Base-by-base conservation (phyloP, 2,797 vertebrate species). In the Sebastes steindachneri region DNA sequence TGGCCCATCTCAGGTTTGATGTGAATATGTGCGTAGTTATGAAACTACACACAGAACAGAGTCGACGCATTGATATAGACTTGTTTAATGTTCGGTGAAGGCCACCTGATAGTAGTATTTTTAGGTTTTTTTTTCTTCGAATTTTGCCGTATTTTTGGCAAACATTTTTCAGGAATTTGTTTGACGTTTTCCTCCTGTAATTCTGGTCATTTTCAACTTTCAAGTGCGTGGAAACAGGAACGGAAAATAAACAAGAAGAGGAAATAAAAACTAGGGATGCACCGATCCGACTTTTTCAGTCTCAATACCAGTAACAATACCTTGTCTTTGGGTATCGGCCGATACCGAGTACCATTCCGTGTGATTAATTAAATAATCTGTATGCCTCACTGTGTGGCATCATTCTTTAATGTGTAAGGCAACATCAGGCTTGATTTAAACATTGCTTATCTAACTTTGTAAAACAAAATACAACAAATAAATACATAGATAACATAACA, bases 1-100 rank as follows among this genome's bases (percentile, higher is more conserved):
- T 92, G 89, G 90, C 65, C 89, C 67, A 41, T 87, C 88, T 88
- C 84, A 90, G 86, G 89, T 94, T 94, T 94, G 93, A 95, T 93
- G 93, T 91, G 86, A 89, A 89, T 86, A 89, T 90, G 88, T 89
- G 90, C 75, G 89, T 91, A 79, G 86, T 94, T 93, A 93, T 62
- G 82, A 64, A 33, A 89, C 91, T 91, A 93, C 93, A 92, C 87
- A 84, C 88, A 86, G 87, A 91, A 86, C 83, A 84, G 80, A 82
- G 86, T 84, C 45, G 62, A 88, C 25, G 55, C 80, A 89, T 89
- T 91, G 84, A 94, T 92, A 84, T 87, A 4, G 88, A 79, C 85
- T 92, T 88, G 90, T 86, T 86, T 86, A 87, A 90, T 91, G 82
- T 92, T 93, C 88, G 80, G 75, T 75, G 71, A 91, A 79, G 75